phyloP scores from a whole-genome alignment of 1,140 invertebrate genomes.

The Triops longicaudatus region DNA sequence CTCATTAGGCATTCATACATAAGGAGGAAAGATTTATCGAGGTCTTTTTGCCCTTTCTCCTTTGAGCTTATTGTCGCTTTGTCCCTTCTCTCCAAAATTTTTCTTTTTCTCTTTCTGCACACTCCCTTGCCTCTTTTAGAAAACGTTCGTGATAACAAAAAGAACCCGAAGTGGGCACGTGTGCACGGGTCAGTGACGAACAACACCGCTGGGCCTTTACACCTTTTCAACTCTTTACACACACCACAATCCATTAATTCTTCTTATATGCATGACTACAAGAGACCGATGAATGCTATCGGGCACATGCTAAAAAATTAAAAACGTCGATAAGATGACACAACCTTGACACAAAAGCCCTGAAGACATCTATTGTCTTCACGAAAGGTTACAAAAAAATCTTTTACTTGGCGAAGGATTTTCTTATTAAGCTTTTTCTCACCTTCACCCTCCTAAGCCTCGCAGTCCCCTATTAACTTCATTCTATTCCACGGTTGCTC shows the following conservation, averaged over 20 bases:
- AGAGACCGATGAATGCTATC: neutral
- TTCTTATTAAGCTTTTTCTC: neutral
- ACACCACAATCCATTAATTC: neutral
- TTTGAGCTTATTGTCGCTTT: neutral
- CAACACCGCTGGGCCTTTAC: neutral
- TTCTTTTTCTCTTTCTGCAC: neutral
- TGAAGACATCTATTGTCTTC: neutral
- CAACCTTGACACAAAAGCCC: neutral
- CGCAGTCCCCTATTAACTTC: neutral
- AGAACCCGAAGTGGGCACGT: slow-evolving; percentile 3
- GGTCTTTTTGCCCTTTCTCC: neutral
- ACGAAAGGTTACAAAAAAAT: neutral
- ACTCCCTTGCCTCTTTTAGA: neutral
- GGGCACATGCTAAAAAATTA: neutral
- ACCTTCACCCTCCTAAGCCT: neutral
- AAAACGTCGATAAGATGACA: neutral
- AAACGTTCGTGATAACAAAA: slow-evolving; percentile 7
- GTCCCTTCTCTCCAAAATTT: neutral
- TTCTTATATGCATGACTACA: neutral
- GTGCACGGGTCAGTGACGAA: slow-evolving; percentile 6
- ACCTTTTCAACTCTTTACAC: neutral
- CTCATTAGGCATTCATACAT: slow-evolving; percentile 8
- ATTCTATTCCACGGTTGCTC: neutral
- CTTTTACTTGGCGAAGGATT: neutral
- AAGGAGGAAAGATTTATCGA: slow-evolving; percentile 8